Base-by-base conservation (phyloP, 2,797 vertebrate genomes). In the Arvicola amphibius region DNA sequence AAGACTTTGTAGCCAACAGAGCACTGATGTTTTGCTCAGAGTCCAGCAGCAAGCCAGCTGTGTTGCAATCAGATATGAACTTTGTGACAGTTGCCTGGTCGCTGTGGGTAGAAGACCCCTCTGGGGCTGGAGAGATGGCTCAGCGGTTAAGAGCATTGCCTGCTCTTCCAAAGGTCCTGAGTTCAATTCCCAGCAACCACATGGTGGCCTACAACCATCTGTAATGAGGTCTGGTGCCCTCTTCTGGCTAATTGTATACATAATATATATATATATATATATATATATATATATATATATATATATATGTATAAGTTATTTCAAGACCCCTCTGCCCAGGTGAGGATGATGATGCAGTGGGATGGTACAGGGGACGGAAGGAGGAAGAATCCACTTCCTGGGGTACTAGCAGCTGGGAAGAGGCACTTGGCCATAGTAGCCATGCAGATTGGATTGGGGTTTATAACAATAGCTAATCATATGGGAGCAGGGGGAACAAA, bases 321-420 rank as follows among this genome's bases (percentile, higher is more conserved):
- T n/a, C n/a, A 67, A 88, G 87, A 69, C 29, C n/a, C 14, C 23
- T 73, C 87, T 13, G 2, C 76, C 69, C 11, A 23, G 37, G 27
- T 10, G 48, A 53, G 32, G 0, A 5, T 9, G 1, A 5, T 1
- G 0, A 34, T 5, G 0, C 5, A 4, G 29, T 8, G 21, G 48
- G 19, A 19, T 32, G 8, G 73, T 6, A 3, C 4, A n/a, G 40
- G 43, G 13, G 81, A 48, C 14, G 80, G 46, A 69, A 51, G 6
- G 6, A 12, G 34, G 32, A 16, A 69, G 71, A 63, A 48, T 17
- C 14, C 51, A 13, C 53, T 56, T 34, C 10, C 14, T 21, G 10
- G 0, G 1, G 65, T 1, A 4, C 61, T 19, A 37, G 43, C 8
- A 6, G 61, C 43, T 23, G 9, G 21, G 61, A 74, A 53, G 23